phyloP scores from a whole-genome alignment of 2,888 invertebrate genomes.

The Hydraecia micacea region DNA sequence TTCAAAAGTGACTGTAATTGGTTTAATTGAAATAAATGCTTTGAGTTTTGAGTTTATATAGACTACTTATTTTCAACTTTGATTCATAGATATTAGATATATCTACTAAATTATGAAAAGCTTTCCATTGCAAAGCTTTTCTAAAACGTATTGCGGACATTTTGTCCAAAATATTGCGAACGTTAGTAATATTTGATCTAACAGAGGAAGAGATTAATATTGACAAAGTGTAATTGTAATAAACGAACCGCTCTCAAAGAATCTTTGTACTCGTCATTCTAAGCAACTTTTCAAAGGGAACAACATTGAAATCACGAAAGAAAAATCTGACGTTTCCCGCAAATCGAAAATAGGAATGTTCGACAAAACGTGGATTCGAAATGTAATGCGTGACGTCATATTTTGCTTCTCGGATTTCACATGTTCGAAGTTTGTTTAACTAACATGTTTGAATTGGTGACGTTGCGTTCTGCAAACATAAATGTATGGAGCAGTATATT shows the following conservation, averaged over 20 bases:
- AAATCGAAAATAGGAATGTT: not conserved
- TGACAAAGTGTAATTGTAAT: not conserved
- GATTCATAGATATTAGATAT: not conserved
- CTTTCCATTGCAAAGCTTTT: not conserved
- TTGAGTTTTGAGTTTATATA: too few species aligned
- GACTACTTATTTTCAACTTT: not conserved
- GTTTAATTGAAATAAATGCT: too few species aligned
- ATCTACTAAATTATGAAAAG: not conserved
- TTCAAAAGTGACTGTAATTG: too few species aligned
- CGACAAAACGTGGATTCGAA: not conserved
- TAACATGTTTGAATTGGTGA: not conserved
- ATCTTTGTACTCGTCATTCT: not conserved
- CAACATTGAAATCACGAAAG: not conserved
- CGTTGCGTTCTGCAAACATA: not conserved
- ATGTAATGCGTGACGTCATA: not conserved
- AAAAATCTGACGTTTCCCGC: not conserved
- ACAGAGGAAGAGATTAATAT: not conserved
- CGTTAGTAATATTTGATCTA: not conserved
- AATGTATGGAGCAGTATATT: not conserved
- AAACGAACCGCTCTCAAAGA: not conserved
- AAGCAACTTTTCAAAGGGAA: not conserved
- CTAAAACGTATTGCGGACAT: not conserved
- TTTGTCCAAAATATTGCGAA: not conserved
- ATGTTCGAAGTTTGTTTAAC: not conserved
- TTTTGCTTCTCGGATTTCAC: not conserved